Conservation (phyloP, 2,797 vertebrate species). For the Diglossa cyanea region DNA sequence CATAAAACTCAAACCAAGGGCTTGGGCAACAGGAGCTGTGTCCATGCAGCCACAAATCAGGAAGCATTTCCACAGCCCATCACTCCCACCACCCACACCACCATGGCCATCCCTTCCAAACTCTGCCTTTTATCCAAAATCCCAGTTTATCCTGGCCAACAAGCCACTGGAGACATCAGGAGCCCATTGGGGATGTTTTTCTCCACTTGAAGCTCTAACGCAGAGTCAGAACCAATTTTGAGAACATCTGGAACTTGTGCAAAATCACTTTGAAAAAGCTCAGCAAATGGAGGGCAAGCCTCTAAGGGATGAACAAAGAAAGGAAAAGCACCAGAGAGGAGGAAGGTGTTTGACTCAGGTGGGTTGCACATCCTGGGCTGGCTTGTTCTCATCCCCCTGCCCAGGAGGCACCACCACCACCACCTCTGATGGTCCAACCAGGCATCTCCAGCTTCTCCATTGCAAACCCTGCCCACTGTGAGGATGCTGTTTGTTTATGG, state of each 20-base stretch:
- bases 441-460: background rate
- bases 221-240: background rate
- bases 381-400: background rate
- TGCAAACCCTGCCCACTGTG: accelerated
- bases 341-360: background rate
- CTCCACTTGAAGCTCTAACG: background rate
- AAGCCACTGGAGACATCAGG: background rate
- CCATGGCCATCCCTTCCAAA: background rate
- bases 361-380: background rate
- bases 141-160: background rate
- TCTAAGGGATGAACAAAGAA: background rate
- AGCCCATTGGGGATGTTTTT: background rate
- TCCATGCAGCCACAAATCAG: background rate
- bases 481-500: accelerated
- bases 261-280: background rate
- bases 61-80: background rate
- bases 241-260: background rate
- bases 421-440: background rate
- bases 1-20: background rate
- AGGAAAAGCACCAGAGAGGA: background rate
- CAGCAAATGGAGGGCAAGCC: accelerated
- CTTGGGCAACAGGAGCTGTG: background rate
- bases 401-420: background rate
- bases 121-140: background rate
- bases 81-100: background rate